phyloP scores from a whole-genome alignment of 2,888 invertebrate species.

The Polydrusus tereticollis region DNA sequence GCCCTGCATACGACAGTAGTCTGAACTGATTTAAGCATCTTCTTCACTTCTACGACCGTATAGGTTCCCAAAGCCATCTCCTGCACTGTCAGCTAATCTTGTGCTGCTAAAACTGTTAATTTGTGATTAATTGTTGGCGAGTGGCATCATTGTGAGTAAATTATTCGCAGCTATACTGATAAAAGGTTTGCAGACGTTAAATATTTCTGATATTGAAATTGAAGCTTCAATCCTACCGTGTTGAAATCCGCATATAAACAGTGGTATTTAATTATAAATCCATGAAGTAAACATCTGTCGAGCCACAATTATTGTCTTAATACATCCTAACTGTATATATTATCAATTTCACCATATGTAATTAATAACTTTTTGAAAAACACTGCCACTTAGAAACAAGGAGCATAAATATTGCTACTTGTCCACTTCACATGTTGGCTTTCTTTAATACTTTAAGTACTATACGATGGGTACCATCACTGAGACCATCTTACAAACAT shows the following conservation, averaged over 20 bases:
- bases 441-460: not conserved
- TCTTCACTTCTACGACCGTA: too few species aligned
- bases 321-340: not conserved
- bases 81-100: not conserved
- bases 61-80: too few species aligned
- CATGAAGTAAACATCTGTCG: not conserved
- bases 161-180: not conserved
- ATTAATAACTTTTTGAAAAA: not conserved
- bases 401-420: constrained; percentile 13
- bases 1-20: too few species aligned
- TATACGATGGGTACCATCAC: constrained; percentile 3
- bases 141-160: not conserved
- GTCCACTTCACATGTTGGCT: constrained; percentile 6
- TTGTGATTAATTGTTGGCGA: constrained; percentile 5
- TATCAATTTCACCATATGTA: constrained; percentile 6
- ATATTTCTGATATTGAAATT: too few species aligned
- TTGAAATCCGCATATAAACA: too few species aligned
- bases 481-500: not conserved
- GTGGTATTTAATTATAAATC: too few species aligned
- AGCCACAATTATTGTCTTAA: not conserved
- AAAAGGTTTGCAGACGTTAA: constrained; percentile 2
- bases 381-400: not conserved
- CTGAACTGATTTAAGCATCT: too few species aligned
- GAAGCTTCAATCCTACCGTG: not conserved
- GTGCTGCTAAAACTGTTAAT: constrained; percentile 7